phyloP scores from a whole-genome alignment of 2,797 vertebrate species.

The Diceros bicornis region DNA sequence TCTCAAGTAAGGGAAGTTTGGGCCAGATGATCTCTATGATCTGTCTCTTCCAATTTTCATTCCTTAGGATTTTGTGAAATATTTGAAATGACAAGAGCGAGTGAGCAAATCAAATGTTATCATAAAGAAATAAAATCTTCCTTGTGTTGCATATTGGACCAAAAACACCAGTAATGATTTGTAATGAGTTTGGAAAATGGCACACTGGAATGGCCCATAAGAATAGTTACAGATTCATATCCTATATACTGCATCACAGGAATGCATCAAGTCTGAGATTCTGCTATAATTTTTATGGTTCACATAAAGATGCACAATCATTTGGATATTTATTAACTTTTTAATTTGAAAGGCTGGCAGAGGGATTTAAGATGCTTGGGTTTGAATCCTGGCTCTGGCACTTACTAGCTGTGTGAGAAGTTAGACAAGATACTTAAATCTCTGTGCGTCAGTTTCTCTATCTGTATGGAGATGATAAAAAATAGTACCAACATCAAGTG shows the following conservation, averaged over 20 bases:
- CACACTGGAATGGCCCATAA: fast-evolving
- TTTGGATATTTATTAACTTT: background rate
- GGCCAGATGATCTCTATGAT: background rate
- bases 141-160: background rate
- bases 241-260: background rate
- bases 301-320: background rate
- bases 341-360: background rate
- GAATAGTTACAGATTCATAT: background rate
- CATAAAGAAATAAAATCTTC: background rate
- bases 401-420: background rate
- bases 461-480: background rate
- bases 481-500: background rate
- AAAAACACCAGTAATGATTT: background rate
- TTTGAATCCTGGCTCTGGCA: background rate
- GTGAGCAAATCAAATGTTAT: background rate
- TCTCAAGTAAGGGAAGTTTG: background rate
- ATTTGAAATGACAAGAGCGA: constrained; percentile 31
- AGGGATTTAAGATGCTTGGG: background rate
- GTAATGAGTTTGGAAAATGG: background rate
- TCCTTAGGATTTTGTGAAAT: background rate
- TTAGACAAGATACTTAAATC: background rate
- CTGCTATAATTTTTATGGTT: background rate
- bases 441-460: background rate
- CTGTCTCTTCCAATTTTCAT: background rate
- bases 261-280: background rate